Percentiles rank a stretch among this genome's conserved stretches.
These are phyloP conservation scores for Saturnia pavonia DNA, from an alignment of 2,888 invertebrate genomes.

Conservation along the genomic window DNA sequence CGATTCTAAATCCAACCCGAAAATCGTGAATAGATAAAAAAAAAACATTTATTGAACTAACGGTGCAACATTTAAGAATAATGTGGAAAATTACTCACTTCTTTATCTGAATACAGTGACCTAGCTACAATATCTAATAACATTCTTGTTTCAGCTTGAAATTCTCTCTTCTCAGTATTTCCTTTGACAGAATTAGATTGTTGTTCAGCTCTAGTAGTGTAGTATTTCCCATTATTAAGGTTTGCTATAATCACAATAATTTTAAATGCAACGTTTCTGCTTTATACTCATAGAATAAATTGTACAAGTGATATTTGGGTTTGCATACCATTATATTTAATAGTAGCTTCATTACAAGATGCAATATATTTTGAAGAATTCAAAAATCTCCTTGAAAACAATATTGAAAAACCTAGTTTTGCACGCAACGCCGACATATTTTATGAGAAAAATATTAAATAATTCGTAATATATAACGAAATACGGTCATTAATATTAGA, in stretches of 20 bases:
- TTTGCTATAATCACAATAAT: neutral
- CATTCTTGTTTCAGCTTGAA: conserved; percentile 98
- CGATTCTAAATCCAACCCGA: too few relatives aligned
- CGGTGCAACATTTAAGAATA: neutral
- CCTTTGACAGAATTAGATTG: conserved; percentile 74
- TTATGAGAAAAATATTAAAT: neutral
- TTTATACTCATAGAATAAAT: neutral
- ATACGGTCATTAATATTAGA: neutral
- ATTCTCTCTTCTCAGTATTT: conserved; percentile 90
- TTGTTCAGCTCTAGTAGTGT: conserved; percentile 55
- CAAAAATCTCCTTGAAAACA: conserved; percentile 51
- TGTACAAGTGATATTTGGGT: neutral
- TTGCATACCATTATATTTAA: neutral
- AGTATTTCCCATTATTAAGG: conserved; percentile 29
- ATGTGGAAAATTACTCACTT: conserved; percentile 78
- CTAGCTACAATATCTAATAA: conserved; percentile 97
- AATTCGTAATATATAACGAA: neutral
- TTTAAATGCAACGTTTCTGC: neutral
- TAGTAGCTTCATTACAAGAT: conserved; percentile 17
- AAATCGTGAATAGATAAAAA: too few relatives aligned
- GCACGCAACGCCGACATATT: conserved; percentile 63
- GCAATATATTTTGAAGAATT: conserved; percentile 46
- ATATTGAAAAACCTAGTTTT: conserved; percentile 46
- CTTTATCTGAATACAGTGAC: conserved; percentile 98
- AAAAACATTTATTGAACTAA: too few relatives aligned